Evolutionary conservation across 2,888 invertebrate species (phyloP).

Genomic region (Melipona beecheii): DNA sequence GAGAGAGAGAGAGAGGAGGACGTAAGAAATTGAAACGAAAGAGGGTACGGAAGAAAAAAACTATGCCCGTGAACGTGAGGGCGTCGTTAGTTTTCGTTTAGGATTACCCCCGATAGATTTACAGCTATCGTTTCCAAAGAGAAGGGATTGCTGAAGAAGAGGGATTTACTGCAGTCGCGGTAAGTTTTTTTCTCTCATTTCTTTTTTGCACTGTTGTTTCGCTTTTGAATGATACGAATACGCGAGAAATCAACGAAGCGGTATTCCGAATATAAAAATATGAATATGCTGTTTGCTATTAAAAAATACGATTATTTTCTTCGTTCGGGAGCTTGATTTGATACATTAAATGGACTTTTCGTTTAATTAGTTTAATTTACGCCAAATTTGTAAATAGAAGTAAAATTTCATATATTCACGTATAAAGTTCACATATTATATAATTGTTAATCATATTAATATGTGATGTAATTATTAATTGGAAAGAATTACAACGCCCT

Average conservation of each 20-base stretch:
- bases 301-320: not conserved
- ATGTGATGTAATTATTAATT: too few species aligned
- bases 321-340: not conserved
- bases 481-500: too few species aligned
- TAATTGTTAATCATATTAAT: too few species aligned
- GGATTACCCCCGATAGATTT: slow-evolving; percentile 17
- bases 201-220: not conserved
- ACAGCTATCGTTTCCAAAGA: not conserved
- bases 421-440: too few species aligned
- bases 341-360: too few species aligned
- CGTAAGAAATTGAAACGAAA: not conserved
- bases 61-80: slow-evolving; percentile 45
- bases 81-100: slow-evolving; percentile 27
- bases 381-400: too few species aligned
- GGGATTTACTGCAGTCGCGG: not conserved
- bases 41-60: slow-evolving; percentile 7
- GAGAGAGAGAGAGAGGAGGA: not conserved
- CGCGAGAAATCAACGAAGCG: not conserved
- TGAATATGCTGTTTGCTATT: not conserved
- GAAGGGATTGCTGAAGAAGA: not conserved
- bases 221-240: not conserved
- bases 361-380: too few species aligned
- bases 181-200: slow-evolving; percentile 20
- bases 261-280: not conserved
- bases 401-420: too few species aligned